Base-by-base conservation (phyloP, 2,113 vertebrate genomes). In the Oostethus manadensis region DNA sequence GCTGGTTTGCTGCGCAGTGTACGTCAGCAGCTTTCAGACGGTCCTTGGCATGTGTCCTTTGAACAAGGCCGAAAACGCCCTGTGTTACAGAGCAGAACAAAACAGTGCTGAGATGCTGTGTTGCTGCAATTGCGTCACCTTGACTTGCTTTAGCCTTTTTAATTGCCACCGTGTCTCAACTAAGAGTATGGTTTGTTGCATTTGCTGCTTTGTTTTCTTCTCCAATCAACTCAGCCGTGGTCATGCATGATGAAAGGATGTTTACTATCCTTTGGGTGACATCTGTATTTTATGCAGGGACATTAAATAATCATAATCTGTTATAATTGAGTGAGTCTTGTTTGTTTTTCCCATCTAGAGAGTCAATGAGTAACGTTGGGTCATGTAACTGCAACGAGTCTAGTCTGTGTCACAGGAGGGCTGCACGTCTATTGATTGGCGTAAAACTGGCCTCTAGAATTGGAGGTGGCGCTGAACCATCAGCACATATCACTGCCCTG, bases 41-140 rank as follows among this genome's bases (percentile, higher is more conserved):
- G 29, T 60, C 44, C 63, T 66, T 61, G 54, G 60, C 60, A 64
- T 42, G 58, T 59, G 60, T 67, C 51, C 66, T 71, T 73, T 81
- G 67, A 79, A 76, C 42, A 50, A 46, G 68, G 20, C 73, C 15
- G 57, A 82, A 57, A 65, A 68, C 55, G 56, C 47, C 49, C 51
- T 73, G 62, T 35, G 63, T 68, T 67, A 51, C 57, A 51, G 40
- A 58, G 23, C 20, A 51, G 53, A 66, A 35, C 46, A 62, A 65
- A 75, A 60, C 53, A 60, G 58, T 56, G 58, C 46, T 53, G 58
- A 68, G 56, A 70, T 64, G n/a, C 60, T 69, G 49, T 58, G 56
- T 73, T 75, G 42, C 58, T 59, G 51, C 50, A 61, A 43, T 74
- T 79, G 69, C 68, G 65, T 80, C 79, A 79, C 60, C 73, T 77